Evolutionary conservation across 1,140 invertebrate genomes (phyloP), one percentile per base, ranked within the genome.

Genomic region (Hyphantria cunea): DNA sequence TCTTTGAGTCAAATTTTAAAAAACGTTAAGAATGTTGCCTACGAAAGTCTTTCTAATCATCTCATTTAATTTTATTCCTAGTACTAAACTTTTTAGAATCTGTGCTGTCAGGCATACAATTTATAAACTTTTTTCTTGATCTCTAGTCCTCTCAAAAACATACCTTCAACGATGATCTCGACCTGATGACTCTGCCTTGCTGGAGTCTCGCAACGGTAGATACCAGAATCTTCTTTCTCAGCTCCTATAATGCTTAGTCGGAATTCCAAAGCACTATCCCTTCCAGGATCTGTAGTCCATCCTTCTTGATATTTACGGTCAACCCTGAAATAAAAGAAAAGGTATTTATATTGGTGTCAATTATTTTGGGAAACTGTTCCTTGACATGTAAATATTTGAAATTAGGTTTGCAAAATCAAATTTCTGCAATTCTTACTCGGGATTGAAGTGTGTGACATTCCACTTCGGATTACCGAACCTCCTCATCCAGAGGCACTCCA

Each of bases 401-500:
- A n/a, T n/a, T n/a, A n/a, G n/a, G n/a, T n/a, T n/a, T n/a, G n/a
- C n/a, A n/a, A n/a, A 25, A 25, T 3, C 17, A 25, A 1, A 25
- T 1, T 25, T 5, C 5, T 25, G 1, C 17, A 25, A n/a, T 9
- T 13, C 86, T 78, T 66, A 89, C 85, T 89, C 83, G 1, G 80
- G 81, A 53, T 83, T 64, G 53, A 92, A 90, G 72, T 95, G 95
- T 48, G 93, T 95, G 60, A 95, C 93, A 67, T 94, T 95, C 96
- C 96, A 97, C 79, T 95, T 95, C 0, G 96, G 96, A 69, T 95
- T 95, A 0, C 96, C 96, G 70, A 96, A 96, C 54, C 95, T 92
- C 58, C 96, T 91, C 82, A 96, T 95, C 95, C 96, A 97, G 3
- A 97, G 86, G 72, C 96, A 97, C 82, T 97, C 96, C 94, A 97